A percentile compares a stretch with the other conserved stretches of the same genome.
These are phyloP conservation scores for Ophiothrix spiculata DNA, from an alignment of 35 echinoderm and acorn worm genomes.

Conservation along the genomic window DNA sequence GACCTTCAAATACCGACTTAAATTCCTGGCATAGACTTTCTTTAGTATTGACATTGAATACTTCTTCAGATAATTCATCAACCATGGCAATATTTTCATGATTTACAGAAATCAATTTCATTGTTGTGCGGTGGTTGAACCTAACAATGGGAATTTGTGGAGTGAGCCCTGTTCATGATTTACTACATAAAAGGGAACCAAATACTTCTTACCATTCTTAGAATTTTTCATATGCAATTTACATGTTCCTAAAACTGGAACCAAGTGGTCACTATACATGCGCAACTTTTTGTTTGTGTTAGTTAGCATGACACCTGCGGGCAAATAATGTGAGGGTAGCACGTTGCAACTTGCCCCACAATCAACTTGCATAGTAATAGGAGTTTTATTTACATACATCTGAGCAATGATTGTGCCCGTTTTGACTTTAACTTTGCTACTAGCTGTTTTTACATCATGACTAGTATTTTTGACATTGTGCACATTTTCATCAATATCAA, in stretches of 20 bases:
- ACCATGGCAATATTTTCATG: background rate
- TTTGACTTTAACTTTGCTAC: background rate
- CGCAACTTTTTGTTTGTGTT: background rate
- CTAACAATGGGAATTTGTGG: conserved; percentile 35
- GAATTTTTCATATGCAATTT: background rate
- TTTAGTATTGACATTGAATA: conserved; percentile 23
- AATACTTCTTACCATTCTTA: conserved; percentile 21
- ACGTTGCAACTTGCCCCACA: background rate
- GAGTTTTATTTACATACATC: background rate
- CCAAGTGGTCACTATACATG: background rate
- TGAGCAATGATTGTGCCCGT: background rate
- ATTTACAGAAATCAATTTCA: background rate
- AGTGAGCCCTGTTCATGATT: background rate
- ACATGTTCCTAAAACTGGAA: background rate
- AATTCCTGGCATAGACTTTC: background rate
- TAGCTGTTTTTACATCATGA: conserved; percentile 19
- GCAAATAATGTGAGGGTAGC: background rate
- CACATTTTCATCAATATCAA: conserved; percentile 23
- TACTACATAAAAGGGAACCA: conserved; percentile 28
- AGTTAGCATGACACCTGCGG: background rate
- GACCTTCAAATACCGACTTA: conserved; percentile 28
- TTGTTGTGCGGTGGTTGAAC: conserved; percentile 41
- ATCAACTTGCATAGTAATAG: background rate
- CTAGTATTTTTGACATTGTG: conserved; percentile 21
- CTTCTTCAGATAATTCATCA: conserved; percentile 19